Evolutionary conservation across 1,140 invertebrate genomes (phyloP).

Genomic region (Camponotus vicinus): DNA sequence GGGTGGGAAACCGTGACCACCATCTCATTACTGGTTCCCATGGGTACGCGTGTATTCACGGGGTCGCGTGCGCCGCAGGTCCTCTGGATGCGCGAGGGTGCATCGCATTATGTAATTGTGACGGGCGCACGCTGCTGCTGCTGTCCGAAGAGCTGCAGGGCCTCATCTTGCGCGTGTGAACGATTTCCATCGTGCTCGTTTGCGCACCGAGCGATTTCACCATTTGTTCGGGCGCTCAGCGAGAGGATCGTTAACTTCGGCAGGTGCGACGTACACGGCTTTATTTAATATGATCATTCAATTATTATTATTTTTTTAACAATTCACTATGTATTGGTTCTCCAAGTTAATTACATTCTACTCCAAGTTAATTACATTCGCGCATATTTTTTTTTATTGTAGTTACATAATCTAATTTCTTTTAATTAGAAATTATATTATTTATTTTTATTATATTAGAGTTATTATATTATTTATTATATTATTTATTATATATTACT

Average conservation of each 20-base stretch:
- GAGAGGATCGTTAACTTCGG: slow-evolving; percentile 55
- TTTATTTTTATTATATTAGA: too few species aligned
- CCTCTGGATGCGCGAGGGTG: slow-evolving; percentile 76
- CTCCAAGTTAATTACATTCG: background rate
- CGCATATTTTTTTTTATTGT: slow-evolving; percentile 1
- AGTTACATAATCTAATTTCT: background rate
- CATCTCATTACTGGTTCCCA: slow-evolving; percentile 86
- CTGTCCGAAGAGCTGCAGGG: slow-evolving; percentile 26
- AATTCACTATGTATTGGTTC: background rate
- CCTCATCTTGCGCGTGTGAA: slow-evolving; percentile 80
- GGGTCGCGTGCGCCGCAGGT: slow-evolving; percentile 80
- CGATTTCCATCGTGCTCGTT: slow-evolving; percentile 34
- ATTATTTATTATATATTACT: background rate
- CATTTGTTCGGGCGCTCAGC: slow-evolving; percentile 24
- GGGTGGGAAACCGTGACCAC: slow-evolving; percentile 84
- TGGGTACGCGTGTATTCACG: slow-evolving; percentile 78
- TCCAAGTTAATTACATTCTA: background rate
- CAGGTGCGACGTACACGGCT: slow-evolving; percentile 34
- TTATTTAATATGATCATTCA: slow-evolving; percentile 1
- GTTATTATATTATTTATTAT: too few species aligned
- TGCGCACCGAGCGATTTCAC: slow-evolving; percentile 32
- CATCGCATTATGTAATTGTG: slow-evolving; percentile 85
- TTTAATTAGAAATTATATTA: too few species aligned
- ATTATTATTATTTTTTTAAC: slow-evolving; percentile 14
- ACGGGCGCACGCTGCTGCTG: slow-evolving; percentile 76